Conservation (phyloP, 1,140 invertebrate genomes). For the Pectinophora gossypiella region DNA sequence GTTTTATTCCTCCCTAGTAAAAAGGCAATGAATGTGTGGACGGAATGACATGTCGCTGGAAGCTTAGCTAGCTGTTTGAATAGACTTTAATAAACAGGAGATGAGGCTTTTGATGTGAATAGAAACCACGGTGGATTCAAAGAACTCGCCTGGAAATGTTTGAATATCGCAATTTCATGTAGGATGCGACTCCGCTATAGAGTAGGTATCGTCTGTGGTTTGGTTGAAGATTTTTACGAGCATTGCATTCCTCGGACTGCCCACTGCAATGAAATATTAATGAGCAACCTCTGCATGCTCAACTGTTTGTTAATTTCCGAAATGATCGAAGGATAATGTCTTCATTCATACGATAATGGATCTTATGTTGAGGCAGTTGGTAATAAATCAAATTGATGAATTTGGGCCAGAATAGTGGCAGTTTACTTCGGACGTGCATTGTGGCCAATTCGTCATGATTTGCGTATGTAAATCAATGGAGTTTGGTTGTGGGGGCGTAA, state of each 20-base stretch:
- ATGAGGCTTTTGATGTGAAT: slow-evolving; percentile 25
- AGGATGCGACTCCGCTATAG: neutral
- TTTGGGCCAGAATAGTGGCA: slow-evolving; percentile 15
- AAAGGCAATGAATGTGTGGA: no score
- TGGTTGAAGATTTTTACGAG: slow-evolving; percentile 7
- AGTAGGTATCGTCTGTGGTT: neutral
- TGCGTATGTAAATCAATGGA: slow-evolving; percentile 69
- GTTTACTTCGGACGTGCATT: slow-evolving; percentile 51
- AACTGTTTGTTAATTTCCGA: slow-evolving; percentile 19
- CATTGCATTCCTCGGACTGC: slow-evolving; percentile 10
- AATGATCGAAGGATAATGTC: slow-evolving; percentile 20
- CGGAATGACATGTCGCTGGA: neutral
- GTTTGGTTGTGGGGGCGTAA: slow-evolving; percentile 62
- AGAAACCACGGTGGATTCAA: slow-evolving; percentile 2
- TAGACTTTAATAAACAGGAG: slow-evolving; percentile 17
- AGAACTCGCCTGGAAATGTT: neutral
- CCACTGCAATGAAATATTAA: slow-evolving; percentile 22
- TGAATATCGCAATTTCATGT: slow-evolving; percentile 8
- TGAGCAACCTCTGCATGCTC: slow-evolving; percentile 14
- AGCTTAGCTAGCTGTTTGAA: slow-evolving; percentile 4
- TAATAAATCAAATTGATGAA: slow-evolving; percentile 15
- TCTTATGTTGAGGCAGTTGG: slow-evolving; percentile 21
- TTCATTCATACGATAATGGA: slow-evolving; percentile 18
- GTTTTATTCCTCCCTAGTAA: no score
- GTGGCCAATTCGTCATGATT: slow-evolving; percentile 68